Evolutionary conservation across 2,888 invertebrate species (phyloP).

Genomic region (Parnassius glacialis): DNA sequence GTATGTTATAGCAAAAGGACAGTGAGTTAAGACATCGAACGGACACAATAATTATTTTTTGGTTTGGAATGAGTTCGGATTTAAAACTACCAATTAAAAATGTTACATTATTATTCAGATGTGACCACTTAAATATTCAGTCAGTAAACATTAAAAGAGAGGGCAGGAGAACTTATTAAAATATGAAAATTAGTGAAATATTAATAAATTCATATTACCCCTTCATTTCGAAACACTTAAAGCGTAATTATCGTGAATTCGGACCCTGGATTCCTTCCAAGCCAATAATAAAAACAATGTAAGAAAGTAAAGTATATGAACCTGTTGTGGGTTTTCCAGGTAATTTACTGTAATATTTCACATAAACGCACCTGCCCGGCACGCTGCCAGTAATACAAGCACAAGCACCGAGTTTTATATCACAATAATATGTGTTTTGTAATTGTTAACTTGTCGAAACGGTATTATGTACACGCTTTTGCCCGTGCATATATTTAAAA

Average conservation of each 20-base stretch:
- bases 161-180: too few relatives aligned
- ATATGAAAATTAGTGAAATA: too few relatives aligned
- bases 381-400: constrained; percentile 80
- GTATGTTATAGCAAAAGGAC: constrained; percentile 83
- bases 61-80: constrained; percentile 19
- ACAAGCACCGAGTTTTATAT: constrained; percentile 80
- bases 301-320: constrained; percentile 52
- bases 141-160: too few relatives aligned
- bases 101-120: too few relatives aligned
- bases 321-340: constrained; percentile 66
- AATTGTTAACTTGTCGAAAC: constrained; percentile 74
- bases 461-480: constrained; percentile 63
- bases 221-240: too few relatives aligned
- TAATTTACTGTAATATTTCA: constrained; percentile 75
- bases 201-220: too few relatives aligned
- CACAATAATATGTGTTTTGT: constrained; percentile 79
- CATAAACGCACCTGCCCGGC: constrained; percentile 80
- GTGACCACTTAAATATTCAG: too few relatives aligned
- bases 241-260: neutral
- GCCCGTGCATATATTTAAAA: neutral
- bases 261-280: constrained; percentile 27
- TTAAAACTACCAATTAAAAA: neutral
- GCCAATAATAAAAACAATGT: constrained; percentile 46
- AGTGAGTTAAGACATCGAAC: neutral
- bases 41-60: constrained; percentile 11